Percentiles rank a stretch among this genome's conserved stretches.
Conservation (phyloP, 2,888 invertebrate genomes). For the Melikaiella ostensackeni region DNA sequence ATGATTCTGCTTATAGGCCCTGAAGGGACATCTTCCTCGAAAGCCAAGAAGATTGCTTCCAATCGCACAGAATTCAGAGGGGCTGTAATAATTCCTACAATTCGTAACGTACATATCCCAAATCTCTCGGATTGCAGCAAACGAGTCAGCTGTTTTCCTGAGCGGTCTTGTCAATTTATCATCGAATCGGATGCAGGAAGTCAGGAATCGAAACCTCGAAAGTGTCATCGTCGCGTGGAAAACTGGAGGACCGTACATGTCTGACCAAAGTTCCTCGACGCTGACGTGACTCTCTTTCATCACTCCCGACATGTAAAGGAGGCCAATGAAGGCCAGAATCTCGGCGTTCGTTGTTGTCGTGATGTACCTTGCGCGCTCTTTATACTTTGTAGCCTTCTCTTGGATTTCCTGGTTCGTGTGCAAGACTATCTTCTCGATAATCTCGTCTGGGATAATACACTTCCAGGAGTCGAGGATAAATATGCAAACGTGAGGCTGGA, state of each 20-base stretch:
- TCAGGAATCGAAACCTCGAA: conserved; percentile 40
- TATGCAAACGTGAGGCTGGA: conserved; percentile 31
- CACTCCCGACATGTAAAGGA: conserved; percentile 42
- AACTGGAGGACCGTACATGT: conserved; percentile 42
- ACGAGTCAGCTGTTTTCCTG: conserved; percentile 35
- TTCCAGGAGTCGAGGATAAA: conserved; percentile 44
- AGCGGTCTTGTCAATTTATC: conserved; percentile 34
- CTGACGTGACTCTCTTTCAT: conserved; percentile 40
- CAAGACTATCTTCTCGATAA: conserved; percentile 38
- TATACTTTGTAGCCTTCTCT: conserved; percentile 36
- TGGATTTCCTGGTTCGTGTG: conserved; percentile 41
- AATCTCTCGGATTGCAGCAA: conserved; percentile 46
- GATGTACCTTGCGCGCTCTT: conserved; percentile 35
- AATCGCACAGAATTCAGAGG: conserved; percentile 45
- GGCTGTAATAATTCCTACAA: conserved; percentile 53
- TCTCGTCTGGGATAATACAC: conserved; percentile 41
- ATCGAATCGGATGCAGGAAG: conserved; percentile 40
- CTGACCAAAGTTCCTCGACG: conserved; percentile 43
- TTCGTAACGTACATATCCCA: conserved; percentile 45
- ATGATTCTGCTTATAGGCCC: conserved; percentile 50
- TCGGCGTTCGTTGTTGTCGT: conserved; percentile 19
- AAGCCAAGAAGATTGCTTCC: conserved; percentile 49
- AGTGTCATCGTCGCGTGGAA: conserved; percentile 44
- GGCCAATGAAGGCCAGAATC: conserved; percentile 41
- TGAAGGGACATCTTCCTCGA: conserved; percentile 52